A percentile compares a stretch with the other conserved stretches of the same genome.
Conservation (phyloP, 2,888 invertebrate species). For the Aspidiotus destructor region DNA sequence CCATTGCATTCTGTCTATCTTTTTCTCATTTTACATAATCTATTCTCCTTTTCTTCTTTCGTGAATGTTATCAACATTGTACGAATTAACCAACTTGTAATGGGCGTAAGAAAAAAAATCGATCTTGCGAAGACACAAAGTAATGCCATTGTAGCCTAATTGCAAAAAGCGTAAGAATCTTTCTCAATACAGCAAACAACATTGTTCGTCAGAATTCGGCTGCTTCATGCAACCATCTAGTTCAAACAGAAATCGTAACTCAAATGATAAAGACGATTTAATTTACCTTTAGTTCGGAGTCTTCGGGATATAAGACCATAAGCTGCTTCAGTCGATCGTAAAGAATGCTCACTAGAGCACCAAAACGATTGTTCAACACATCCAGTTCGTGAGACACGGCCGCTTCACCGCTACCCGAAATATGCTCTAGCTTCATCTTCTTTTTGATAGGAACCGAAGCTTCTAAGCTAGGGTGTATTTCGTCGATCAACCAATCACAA, state of each 20-base stretch:
- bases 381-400: slow-evolving; percentile 67
- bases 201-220: no score
- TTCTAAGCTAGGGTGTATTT: slow-evolving; percentile 71
- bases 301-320: slow-evolving; percentile 58
- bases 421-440: slow-evolving; percentile 40
- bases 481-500: slow-evolving; percentile 70
- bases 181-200: no score
- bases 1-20: background rate
- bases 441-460: slow-evolving; percentile 44
- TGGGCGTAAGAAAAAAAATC: no score
- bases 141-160: background rate
- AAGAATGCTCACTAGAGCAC: slow-evolving; percentile 57
- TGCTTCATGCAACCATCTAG: no score
- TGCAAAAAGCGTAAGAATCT: no score
- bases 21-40: background rate
- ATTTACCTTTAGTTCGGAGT: slow-evolving; percentile 65
- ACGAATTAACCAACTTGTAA: no score
- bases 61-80: background rate
- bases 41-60: background rate
- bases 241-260: no score
- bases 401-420: slow-evolving; percentile 51
- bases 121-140: slow-evolving; percentile 6
- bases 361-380: slow-evolving; percentile 67
- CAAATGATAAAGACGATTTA: background rate
- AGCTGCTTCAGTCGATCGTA: slow-evolving; percentile 61